Evolutionary conservation across 1,140 invertebrate genomes (phyloP).

Genomic region (Leptinotarsa defecta): DNA sequence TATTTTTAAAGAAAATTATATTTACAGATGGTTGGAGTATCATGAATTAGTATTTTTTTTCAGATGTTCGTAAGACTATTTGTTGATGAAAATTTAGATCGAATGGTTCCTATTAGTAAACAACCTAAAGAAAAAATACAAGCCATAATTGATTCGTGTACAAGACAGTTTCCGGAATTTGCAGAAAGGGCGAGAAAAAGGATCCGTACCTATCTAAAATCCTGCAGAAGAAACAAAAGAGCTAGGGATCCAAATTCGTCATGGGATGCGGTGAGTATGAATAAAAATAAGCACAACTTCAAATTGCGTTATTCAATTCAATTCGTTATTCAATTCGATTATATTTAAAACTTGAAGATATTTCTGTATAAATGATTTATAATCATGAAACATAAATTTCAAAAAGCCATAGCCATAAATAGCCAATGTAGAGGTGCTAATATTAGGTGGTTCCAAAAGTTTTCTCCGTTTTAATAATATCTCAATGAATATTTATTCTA

Average conservation of each 20-base stretch:
- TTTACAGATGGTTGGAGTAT: not conserved
- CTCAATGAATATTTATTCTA: too few species aligned
- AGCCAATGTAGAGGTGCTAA: not conserved
- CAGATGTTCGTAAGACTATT: slow-evolving; percentile 98
- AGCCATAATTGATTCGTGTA: slow-evolving; percentile 95
- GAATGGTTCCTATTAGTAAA: slow-evolving; percentile 95
- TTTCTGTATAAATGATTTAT: slow-evolving; percentile 11
- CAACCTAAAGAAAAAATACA: slow-evolving; percentile 98
- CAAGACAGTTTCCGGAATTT: slow-evolving; percentile 95
- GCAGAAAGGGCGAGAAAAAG: slow-evolving; percentile 91
- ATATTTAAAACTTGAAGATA: not conserved
- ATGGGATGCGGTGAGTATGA: slow-evolving; percentile 71
- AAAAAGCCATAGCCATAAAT: too few species aligned
- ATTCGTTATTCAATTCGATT: too few species aligned
- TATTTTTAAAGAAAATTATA: not conserved
- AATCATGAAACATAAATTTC: too few species aligned
- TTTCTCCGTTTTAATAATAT: too few species aligned
- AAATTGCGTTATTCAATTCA: too few species aligned
- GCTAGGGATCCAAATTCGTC: slow-evolving; percentile 72
- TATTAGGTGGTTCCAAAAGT: too few species aligned
- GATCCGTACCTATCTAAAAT: slow-evolving; percentile 94
- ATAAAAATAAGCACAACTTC: not conserved
- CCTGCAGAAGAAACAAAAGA: slow-evolving; percentile 91
- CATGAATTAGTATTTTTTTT: slow-evolving; percentile 42
- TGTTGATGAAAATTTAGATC: slow-evolving; percentile 95